Evolutionary conservation across 2,113 vertebrate species (phyloP), one percentile per base, ranked within the genome.

Genomic region (Rhabdomys dilectus): DNA sequence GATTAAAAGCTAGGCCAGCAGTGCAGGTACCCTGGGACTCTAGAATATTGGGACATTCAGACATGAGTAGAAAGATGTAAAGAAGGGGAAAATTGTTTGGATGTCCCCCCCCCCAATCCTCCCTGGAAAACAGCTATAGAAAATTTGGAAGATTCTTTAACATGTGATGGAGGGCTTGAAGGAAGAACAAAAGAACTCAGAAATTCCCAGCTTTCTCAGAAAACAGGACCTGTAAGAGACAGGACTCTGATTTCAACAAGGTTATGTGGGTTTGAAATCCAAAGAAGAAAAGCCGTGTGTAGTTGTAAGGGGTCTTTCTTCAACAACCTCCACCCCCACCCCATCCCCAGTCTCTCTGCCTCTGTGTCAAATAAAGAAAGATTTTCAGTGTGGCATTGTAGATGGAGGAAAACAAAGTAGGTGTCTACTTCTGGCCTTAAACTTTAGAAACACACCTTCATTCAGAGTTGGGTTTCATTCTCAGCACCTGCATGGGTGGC

Each of bases 21-120:
- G 19, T 62, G 21, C 64, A 80, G 64, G 45, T 48, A 42, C 58
- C 58, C n/a, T 39, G 34, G 45, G 77, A 91, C 45, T 85, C 21
- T 73, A 91, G 72, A 91, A 86, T 76, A 45, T 36, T 87, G 51
- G 36, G 24, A 19, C 82, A 87, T 8, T 8, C 51, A 73, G 77
- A 87, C 60, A 89, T 26, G 29, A 95, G 51, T 66, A 66, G 64
- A 92, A 97, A 88, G 64, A 34, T 72, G 90, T 93, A 95, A 62
- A 94, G 19, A 62, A 45, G 36, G 39, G 62, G 22, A 34, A 84
- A 92, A 81, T 60, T 66, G 53, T 72, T 76, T 64, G 9, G 56
- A 0, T 21, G 5, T 62, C 31, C 39, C 8, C 68, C 26, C 26
- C 15, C 53, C 45, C 42, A 66, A 76, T 81, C 82, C 22, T 92